A percentile compares a stretch with the other conserved stretches of the same genome.
These are phyloP conservation scores for Aphidoletes aphidimyza DNA, from an alignment of 2,888 invertebrate genomes.

Conservation along the genomic window DNA sequence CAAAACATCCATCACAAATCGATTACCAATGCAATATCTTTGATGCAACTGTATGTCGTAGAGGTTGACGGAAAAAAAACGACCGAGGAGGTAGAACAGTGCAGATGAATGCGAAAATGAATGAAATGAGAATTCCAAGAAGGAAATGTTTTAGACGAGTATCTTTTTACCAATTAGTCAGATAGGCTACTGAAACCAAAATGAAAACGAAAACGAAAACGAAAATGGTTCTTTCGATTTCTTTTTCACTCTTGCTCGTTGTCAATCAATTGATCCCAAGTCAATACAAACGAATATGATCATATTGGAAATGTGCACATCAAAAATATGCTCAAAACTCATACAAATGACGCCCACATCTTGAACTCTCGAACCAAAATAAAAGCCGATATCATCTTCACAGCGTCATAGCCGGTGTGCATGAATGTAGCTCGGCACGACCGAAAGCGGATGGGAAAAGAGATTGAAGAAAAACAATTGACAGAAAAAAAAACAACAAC, in stretches of 20 bases:
- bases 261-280: slow-evolving; percentile 11
- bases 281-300: background rate
- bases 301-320: background rate
- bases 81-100: background rate
- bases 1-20: too few species aligned
- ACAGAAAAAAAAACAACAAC: background rate
- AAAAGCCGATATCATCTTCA: background rate
- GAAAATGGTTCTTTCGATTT: too few species aligned
- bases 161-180: slow-evolving; percentile 1
- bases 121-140: background rate
- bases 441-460: background rate
- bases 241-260: too few species aligned
- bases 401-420: too few species aligned
- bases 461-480: background rate
- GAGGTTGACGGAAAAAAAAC: background rate
- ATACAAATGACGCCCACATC: background rate
- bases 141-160: background rate
- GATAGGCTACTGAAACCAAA: background rate
- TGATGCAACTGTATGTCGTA: too few species aligned
- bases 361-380: background rate
- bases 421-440: too few species aligned
- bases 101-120: background rate
- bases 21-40: too few species aligned
- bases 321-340: background rate
- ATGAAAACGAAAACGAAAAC: background rate